Base-by-base conservation (phyloP, 2,888 invertebrate species). In the Macrosoma leucophasiata region DNA sequence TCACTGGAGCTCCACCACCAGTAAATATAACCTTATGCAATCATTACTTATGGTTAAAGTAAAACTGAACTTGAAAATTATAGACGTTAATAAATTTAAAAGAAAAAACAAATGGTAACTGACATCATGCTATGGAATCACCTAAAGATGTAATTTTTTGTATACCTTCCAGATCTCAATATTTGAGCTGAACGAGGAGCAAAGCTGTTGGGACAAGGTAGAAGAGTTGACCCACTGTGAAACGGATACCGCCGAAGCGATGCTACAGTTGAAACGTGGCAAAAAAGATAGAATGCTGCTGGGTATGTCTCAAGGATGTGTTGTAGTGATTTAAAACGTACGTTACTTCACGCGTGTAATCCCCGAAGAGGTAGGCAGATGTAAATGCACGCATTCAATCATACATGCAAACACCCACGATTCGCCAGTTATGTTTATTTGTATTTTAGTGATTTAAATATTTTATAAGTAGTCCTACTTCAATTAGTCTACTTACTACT, bases 181-280 rank as follows among this genome's bases (percentile, higher is more conserved):
- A 20, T 84, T 66, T 25, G 74, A 71, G 40, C 58, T 72, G 31
- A 82, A 87, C n/a, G 81, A 74, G 8, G 84, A 79, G 9, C 73
- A 85, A 12, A 63, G 64, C n/a, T 62, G 60, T 33, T 94, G 94
- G 94, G 73, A 78, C 8, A 86, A 88, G 39, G 69, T 84, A 2
- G 74, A 86, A 36, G 87, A 89, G 32, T 69, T 94, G 19, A 85
- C 88, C 0, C 87, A 91, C 33, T 85, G 87, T 20, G 87, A 88
- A 48, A 91, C 90, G 10, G 93, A 94, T 37, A 87, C 89, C 0
- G 89, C 88, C 11, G 94, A 94, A 62, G 89, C 89, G 26, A 82
- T 95, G 63, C 76, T 95, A 24, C 95, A 95, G 62, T 71, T 97
- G 32, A 94, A 94, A 58, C 73, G 97, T 22, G 94, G 95, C 43